Base-by-base conservation (phyloP, 2,113 vertebrate genomes). In the Lagopus leucura region DNA sequence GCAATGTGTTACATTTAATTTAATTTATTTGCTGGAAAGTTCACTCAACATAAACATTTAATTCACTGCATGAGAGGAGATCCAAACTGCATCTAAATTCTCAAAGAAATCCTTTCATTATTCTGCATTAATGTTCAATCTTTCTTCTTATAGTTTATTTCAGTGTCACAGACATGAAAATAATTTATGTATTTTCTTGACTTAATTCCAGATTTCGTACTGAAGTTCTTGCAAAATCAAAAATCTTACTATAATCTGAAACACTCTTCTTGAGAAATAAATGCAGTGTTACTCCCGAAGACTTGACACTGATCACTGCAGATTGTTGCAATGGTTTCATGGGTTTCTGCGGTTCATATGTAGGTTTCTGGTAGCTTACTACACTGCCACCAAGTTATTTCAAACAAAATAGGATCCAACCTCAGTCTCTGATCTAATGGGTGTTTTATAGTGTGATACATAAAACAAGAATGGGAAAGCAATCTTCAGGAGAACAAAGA, bases 391-490 rank as follows among this genome's bases (percentile, higher is more conserved):
- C 20, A 81, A 82, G 48, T 94, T 90, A 81, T 64, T 95, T 92
- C 69, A 87, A 92, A 89, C 32, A 42, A 94, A 96, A 95, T 70
- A 85, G 67, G 58, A 96, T 93, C 89, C 76, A 96, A 95, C 85
- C 71, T 91, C 32, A 91, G 64, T 38, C 64, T 79, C 67, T 86
- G 64, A 94, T 95, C 86, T 90, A 93, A 92, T 90, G 75, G 64
- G 69, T 89, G 64, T 64, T 96, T 87, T 91, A 88, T 92, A 89
- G 82, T 54, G 60, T 58, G 55, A 95, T 91, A 93, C 55, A 92
- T 92, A 93, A 93, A 96, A 92, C 78, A 92, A 92, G 71, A 92
- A 87, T 38, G 64, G 21, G 79, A 94, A 94, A 89, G 72, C 82
- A 94, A 92, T 91, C 89, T 87, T 45, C 42, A 91, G n/a, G 66